Conservation (phyloP, 2,888 invertebrate species). For the Plagodis dolabraria region DNA sequence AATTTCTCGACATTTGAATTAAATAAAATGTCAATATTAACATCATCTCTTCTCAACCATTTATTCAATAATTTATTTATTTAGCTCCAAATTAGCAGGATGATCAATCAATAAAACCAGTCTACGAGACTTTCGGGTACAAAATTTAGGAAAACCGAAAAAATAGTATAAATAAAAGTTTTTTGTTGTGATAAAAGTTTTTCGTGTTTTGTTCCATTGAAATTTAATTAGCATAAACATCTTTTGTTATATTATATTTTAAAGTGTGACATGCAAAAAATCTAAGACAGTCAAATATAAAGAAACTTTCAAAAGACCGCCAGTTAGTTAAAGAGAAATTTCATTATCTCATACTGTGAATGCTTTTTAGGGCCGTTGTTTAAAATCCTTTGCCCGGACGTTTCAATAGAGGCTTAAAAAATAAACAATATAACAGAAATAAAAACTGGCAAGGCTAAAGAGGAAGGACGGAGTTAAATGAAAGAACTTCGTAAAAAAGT, state of each 20-base stretch:
- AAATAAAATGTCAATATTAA: not conserved
- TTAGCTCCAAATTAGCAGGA: constrained; percentile 1
- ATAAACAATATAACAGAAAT: constrained; percentile 73
- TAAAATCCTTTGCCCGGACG: constrained; percentile 69
- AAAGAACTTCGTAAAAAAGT: constrained; percentile 83
- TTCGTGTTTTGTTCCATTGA: not conserved
- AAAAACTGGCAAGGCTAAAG: constrained; percentile 74
- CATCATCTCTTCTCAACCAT: not conserved
- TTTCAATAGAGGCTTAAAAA: constrained; percentile 80
- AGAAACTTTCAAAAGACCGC: constrained; percentile 46
- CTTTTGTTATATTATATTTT: constrained; percentile 17
- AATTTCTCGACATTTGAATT: not conserved
- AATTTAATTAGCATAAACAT: constrained; percentile 24
- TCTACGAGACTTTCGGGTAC: constrained; percentile 2
- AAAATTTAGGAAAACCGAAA: too few relatives aligned
- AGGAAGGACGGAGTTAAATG: constrained; percentile 81
- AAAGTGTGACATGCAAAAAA: constrained; percentile 14
- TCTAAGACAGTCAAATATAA: constrained; percentile 27
- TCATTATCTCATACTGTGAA: constrained; percentile 66
- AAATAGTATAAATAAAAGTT: too few relatives aligned
- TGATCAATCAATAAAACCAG: constrained; percentile 9
- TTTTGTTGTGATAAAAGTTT: too few relatives aligned
- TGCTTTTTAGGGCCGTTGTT: constrained; percentile 64
- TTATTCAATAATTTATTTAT: too few relatives aligned
- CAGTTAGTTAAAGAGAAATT: constrained; percentile 57